Evolutionary conservation across 2,797 vertebrate species (phyloP).

Genomic region (Enteromius viviparus): DNA sequence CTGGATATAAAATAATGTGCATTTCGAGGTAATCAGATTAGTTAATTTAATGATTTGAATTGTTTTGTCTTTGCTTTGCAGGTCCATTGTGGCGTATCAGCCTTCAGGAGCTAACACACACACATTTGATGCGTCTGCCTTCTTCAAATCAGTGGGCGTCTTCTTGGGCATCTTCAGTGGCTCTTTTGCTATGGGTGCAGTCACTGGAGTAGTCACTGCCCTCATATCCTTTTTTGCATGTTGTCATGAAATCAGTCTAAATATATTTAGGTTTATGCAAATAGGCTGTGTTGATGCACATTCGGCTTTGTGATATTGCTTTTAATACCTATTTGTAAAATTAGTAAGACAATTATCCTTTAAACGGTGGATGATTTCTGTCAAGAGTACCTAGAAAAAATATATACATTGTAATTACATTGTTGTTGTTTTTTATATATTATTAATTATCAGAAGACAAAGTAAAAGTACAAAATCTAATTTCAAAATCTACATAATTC

Average conservation of each 20-base stretch:
- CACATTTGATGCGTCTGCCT: conserved; percentile 93
- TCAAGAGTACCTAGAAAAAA: background rate
- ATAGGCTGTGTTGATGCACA: background rate
- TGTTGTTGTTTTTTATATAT: background rate
- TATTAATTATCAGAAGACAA: background rate
- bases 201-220: conserved; percentile 92
- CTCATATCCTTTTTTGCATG: conserved; percentile 92
- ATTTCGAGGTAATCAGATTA: background rate
- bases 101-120: conserved; percentile 91
- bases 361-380: background rate
- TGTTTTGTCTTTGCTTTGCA: conserved; percentile 62
- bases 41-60: background rate
- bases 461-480: background rate
- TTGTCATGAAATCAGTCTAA: background rate
- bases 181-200: conserved; percentile 96
- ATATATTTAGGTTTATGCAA: background rate
- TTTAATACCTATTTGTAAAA: background rate
- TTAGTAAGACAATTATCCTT: background rate
- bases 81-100: conserved; percentile 96
- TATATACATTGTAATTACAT: background rate
- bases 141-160: conserved; percentile 96
- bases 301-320: background rate
- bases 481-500: background rate
- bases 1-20: background rate
- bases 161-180: conserved; percentile 98